Evolutionary conservation across 1,140 invertebrate species (phyloP), one percentile per base, ranked within the genome.

Genomic region (Scaptomyza pallida): DNA sequence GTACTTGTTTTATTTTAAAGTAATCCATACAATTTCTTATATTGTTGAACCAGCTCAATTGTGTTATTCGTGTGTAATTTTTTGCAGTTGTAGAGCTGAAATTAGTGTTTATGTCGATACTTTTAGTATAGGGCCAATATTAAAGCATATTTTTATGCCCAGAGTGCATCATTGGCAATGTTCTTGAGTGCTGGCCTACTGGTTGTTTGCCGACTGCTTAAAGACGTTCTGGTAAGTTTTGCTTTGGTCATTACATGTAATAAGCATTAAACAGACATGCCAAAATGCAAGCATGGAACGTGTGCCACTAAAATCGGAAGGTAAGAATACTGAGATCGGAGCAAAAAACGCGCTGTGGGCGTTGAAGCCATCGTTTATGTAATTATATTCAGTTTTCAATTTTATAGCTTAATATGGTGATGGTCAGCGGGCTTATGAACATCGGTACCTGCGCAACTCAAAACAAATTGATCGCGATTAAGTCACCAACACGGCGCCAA

Each of bases 381-480:
- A 88, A 88, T 88, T 88, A 88, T 88, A 89, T 88, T 82, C 78
- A 88, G 78, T 88, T 88, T 88, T 88, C 82, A 88, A 88, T 88
- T 88, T 88, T 82, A 88, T 88, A 78, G 82, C 82, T 88, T 82
- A 88, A 88, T 88, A 88, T 78, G 82, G 82, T 52, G 74, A 67
- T 78, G 71, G 73, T 47, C 47, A 51, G 64, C 43, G 60, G 43
- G 64, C 13, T 21, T 35, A 65, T 40, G 9, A 51, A 16, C 6
- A 51, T 44, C 43, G 47, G 47, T 17, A 57, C 60, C 62, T 67
- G 51, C 54, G 40, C 41, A 75, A 48, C 59, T 44, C 37, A 30
- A 74, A 75, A 71, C 47, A 85, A 79, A 88, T 81, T 86, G 82
- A 80, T 86, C 75, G 52, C 69, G 76, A 85, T 86, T 86, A 81